Base-by-base conservation (phyloP, 1,140 invertebrate species). In the Phymorhynchus buccinoides region DNA sequence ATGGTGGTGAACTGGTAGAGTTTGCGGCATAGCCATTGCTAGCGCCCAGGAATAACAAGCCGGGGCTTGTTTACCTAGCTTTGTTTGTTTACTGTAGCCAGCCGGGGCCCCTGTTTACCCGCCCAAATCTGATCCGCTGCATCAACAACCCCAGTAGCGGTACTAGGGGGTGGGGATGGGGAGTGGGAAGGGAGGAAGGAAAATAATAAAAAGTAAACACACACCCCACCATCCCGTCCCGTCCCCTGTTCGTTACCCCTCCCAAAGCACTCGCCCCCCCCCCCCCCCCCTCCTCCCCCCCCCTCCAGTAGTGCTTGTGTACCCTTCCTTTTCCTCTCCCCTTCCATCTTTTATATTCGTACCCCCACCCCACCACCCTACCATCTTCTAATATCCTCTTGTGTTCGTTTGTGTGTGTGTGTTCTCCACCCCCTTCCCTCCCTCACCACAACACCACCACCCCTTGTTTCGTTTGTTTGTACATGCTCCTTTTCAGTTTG, bases 131-230 rank as follows among this genome's bases (percentile, higher is more conserved):
- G 79, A 80, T 80, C 79, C 27, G 39, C 79, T 44, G 79, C 79
- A 56, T 80, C 22, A 80, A 80, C 79, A 80, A 32, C 22, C 44
- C 52, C 30, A 48, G 44, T 48, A 52, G 44, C 44, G 48, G 44
- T n/a, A 48, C 44, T 18, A 48, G 68, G 68, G 27, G 68, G 27
- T 7, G 68, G 68, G 27, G 68, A 37, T 7, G 27, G 68, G 68
- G 68, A 7, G 68, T 7, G 68, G 44, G 44, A 18, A 18, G 39
- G 39, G 32, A n/a, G 32, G 37, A 48, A 80, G 62, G 62, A 80
- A 56, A 80, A 80, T 48, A 80, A 80, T 80, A 80, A 80, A 80
- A 80, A 80, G 79, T 80, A 80, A 80, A 80, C 79, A 80, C 14
- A n/a, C 42, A 30, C 44, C n/a, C 3, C 62, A 22, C 35, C 35